Evolutionary conservation across 2,113 vertebrate genomes (phyloP), one percentile per base, ranked within the genome.

Genomic region (Fregetta grallaria): DNA sequence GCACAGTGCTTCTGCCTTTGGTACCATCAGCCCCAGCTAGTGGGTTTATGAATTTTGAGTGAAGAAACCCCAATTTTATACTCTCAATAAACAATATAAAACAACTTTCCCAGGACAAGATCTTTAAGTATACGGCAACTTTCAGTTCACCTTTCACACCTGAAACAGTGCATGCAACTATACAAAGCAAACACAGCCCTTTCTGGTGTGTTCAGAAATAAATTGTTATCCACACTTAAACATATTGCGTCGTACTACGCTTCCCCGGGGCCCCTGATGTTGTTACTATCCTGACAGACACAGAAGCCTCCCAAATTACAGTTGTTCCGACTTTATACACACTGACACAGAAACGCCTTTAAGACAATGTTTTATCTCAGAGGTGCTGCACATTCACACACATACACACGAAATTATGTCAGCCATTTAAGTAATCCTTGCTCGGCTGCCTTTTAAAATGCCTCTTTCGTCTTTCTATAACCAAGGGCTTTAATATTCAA

Each of bases 401-500:
- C 92, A 59, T 11, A 29, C 78, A 80, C 92, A 87, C 53, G 90
- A 36, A 93, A 89, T 88, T 96, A 53, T 80, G 32, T 76, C 96
- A 94, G 72, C 82, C 70, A 45, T 91, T 85, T 92, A 91, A 96
- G 96, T 92, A 95, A 94, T 94, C 92, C 94, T 90, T 96, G 94
- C 95, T 91, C 34, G 40, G 49, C 83, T 97, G 74, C 96, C 96
- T 98, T 95, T 97, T 97, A 95, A 98, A 98, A 98, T 90, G 97
- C 97, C 94, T 94, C 89, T 93, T 98, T 95, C 59, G 49, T 97
- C 96, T 98, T 94, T 96, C 95, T 92, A 90, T 96, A 97, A 98
- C 97, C 97, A 52, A 97, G 79, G 97, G 97, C 97, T 98, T 98
- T 98, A 98, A 98, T 98, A 98, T 97, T 97, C 96, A 98, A 98